Evolutionary conservation across 2,888 invertebrate genomes (phyloP).

Genomic region (Sinohyriopsis cumingii): DNA sequence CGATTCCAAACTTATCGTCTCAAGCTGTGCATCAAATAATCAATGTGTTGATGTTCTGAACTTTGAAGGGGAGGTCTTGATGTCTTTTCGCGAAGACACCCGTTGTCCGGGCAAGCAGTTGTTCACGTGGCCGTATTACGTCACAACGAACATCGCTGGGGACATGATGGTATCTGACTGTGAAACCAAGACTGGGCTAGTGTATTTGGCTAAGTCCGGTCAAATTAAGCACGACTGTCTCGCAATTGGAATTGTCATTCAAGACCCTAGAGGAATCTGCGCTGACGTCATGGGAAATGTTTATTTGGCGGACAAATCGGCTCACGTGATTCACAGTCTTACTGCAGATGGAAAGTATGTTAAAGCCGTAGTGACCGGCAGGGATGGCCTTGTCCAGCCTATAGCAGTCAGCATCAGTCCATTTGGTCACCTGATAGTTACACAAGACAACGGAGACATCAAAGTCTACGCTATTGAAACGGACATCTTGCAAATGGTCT

Average conservation of each 20-base stretch:
- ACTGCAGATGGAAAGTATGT: conserved; percentile 45
- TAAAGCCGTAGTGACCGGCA: conserved; percentile 37
- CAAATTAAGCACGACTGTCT: conserved; percentile 42
- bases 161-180: conserved; percentile 51
- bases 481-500: too few relatives aligned
- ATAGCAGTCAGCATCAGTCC: conserved; percentile 53
- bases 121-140: conserved; percentile 55
- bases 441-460: conserved; percentile 52
- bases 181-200: conserved; percentile 46
- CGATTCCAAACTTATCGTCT: conserved; percentile 42
- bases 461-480: conserved; percentile 40
- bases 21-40: conserved; percentile 47
- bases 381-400: conserved; percentile 43
- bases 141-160: conserved; percentile 37
- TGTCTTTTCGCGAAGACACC: conserved; percentile 42
- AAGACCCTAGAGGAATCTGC: conserved; percentile 48
- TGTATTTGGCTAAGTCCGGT: conserved; percentile 40
- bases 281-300: conserved; percentile 45
- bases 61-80: conserved; percentile 43
- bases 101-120: conserved; percentile 38
- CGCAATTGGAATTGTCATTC: conserved; percentile 35
- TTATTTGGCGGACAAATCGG: conserved; percentile 49
- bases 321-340: conserved; percentile 43
- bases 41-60: conserved; percentile 48
- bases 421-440: conserved; percentile 49